Evolutionary conservation across 1,140 invertebrate genomes (phyloP).

Genomic region (Holcopasites calliopsidis): DNA sequence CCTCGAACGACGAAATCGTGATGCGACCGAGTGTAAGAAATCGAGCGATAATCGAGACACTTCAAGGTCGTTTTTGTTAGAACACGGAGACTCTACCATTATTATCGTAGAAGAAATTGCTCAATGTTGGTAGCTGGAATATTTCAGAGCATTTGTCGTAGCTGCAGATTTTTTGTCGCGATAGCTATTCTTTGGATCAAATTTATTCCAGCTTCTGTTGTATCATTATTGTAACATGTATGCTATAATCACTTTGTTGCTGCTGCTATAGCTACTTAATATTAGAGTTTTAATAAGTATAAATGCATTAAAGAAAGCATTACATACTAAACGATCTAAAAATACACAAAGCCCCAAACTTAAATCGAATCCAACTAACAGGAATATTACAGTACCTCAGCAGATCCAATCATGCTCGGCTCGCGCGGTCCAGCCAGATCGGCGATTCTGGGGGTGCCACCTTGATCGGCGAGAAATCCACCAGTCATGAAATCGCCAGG

Average conservation of each 20-base stretch:
- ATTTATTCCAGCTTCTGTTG: no score
- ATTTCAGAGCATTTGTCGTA: neutral
- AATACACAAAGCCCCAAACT: no score
- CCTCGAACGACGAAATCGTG: neutral
- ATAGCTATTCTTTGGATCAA: no score
- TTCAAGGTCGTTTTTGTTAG: neutral
- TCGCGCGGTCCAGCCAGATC: neutral
- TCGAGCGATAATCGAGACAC: neutral
- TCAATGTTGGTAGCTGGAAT: neutral
- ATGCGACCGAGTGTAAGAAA: neutral
- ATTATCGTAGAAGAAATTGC: neutral
- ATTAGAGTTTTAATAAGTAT: no score
- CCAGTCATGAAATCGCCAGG: neutral
- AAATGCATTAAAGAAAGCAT: no score
- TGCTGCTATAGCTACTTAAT: no score
- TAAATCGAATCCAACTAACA: no score
- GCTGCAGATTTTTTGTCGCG: neutral
- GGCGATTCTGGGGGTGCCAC: neutral
- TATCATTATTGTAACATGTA: no score
- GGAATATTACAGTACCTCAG: no score
- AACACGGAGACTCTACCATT: neutral
- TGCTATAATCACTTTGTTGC: no score
- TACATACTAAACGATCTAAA: no score
- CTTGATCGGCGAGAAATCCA: conserved; percentile 2
- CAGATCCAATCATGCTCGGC: neutral